phyloP scores from a whole-genome alignment of 2,888 invertebrate species.

The Clanis bilineata region DNA sequence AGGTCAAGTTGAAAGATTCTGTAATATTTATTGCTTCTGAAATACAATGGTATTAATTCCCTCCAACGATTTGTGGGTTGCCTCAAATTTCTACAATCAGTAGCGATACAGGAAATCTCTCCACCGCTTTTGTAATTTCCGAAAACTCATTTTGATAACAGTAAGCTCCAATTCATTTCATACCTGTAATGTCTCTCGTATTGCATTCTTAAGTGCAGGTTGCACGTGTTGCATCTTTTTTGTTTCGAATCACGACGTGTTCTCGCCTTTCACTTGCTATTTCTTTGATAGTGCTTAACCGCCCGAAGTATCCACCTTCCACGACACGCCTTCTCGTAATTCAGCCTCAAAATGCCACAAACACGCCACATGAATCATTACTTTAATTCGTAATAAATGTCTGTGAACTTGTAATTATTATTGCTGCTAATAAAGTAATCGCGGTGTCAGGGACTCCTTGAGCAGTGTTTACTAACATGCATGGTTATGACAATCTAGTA shows the following conservation, averaged over 20 bases:
- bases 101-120: neutral
- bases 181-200: conserved; percentile 5
- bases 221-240: conserved; percentile 6
- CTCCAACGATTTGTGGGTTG: neutral
- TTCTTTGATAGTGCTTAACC: neutral
- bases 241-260: neutral
- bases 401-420: conserved; percentile 8
- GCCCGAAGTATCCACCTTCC: neutral
- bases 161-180: conserved; percentile 11
- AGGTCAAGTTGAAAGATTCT: too few species aligned
- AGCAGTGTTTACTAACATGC: neutral
- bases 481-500: neutral
- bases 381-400: conserved; percentile 7
- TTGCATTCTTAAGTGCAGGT: neutral
- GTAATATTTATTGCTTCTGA: too few species aligned
- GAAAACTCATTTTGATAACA: conserved; percentile 13
- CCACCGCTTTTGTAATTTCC: neutral
- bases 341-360: conserved; percentile 2
- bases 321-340: conserved; percentile 4
- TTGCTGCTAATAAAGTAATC: conserved; percentile 5
- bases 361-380: conserved; percentile 5
- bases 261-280: conserved; percentile 5
- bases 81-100: neutral
- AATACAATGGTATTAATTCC: neutral
- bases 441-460: neutral